A percentile compares a stretch with the other conserved stretches of the same genome.
Conservation (phyloP, 2,797 vertebrate genomes). For the Paguma larvata region DNA sequence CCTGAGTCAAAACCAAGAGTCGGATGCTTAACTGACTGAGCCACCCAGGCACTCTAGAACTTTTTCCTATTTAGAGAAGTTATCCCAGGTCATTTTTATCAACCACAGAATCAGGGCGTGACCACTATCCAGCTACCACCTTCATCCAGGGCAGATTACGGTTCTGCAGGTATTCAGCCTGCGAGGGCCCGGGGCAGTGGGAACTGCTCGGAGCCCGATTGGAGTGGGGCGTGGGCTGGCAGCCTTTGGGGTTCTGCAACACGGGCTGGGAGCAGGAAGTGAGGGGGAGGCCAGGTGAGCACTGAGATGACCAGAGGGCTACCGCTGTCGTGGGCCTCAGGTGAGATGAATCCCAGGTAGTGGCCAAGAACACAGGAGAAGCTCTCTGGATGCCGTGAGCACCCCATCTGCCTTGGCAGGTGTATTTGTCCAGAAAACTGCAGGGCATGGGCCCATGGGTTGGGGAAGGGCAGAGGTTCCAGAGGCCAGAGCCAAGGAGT, state of each 20-base stretch:
- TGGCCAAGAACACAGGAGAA: not conserved
- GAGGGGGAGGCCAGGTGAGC: not conserved
- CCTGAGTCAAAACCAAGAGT: no score
- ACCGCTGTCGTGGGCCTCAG: not conserved
- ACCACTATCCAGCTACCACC: not conserved
- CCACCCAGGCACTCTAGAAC: not conserved
- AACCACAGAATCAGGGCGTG: not conserved
- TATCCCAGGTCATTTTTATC: not conserved
- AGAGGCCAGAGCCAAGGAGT: not conserved
- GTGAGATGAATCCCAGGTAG: not conserved
- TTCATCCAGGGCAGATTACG: not conserved
- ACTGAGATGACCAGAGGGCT: not conserved
- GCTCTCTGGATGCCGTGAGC: not conserved
- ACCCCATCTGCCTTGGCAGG: not conserved
- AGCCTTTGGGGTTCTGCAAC: not conserved
- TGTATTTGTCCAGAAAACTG: not conserved
- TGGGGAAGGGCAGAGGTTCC: not conserved
- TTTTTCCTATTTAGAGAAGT: slow-evolving; percentile 22
- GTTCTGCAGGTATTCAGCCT: not conserved
- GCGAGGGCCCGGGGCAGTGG: not conserved
- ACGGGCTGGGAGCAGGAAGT: not conserved
- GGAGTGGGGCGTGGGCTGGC: not conserved
- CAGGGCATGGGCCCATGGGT: not conserved
- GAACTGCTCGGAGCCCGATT: not conserved
- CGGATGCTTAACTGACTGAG: no score